These are phyloP conservation scores for Bufo gargarizans DNA, from an alignment of 2,113 vertebrate genomes.

Conservation along the genomic window DNA sequence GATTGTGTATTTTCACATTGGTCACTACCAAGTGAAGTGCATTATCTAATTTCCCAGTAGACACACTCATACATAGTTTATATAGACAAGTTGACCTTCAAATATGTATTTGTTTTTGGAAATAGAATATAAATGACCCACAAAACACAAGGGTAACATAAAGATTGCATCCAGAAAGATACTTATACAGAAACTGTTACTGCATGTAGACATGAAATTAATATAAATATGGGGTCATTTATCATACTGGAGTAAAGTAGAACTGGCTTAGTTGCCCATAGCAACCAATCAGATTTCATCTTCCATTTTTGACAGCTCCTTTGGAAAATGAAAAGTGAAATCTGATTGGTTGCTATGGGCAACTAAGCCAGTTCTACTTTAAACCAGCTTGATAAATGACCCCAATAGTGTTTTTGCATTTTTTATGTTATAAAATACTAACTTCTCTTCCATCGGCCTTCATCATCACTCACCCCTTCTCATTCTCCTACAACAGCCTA, in stretches of 20 bases:
- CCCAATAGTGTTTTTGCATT: background rate
- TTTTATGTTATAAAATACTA: no score
- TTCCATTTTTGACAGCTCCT: no score
- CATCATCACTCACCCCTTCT: no score
- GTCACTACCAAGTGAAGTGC: background rate
- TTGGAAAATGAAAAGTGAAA: no score
- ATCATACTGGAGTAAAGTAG: no score
- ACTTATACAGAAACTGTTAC: background rate
- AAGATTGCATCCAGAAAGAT: background rate
- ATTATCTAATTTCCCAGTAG: slow-evolving; percentile 6
- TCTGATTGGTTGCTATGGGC: no score
- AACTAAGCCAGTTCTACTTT: no score
- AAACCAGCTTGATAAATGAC: no score
- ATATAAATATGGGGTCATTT: background rate
- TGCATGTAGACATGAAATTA: background rate
- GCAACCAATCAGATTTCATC: no score
- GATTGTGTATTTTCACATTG: background rate
- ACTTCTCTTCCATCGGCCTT: no score
- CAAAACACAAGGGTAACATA: background rate
- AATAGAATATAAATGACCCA: background rate
- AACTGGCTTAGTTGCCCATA: no score
- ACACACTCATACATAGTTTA: background rate
- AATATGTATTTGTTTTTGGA: background rate
- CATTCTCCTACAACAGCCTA: background rate
- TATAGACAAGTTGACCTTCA: background rate